Percentiles rank a stretch among this genome's conserved stretches.
These are phyloP conservation scores for Grammomys surdaster DNA, from an alignment of 2,113 vertebrate genomes.

Conservation along the genomic window DNA sequence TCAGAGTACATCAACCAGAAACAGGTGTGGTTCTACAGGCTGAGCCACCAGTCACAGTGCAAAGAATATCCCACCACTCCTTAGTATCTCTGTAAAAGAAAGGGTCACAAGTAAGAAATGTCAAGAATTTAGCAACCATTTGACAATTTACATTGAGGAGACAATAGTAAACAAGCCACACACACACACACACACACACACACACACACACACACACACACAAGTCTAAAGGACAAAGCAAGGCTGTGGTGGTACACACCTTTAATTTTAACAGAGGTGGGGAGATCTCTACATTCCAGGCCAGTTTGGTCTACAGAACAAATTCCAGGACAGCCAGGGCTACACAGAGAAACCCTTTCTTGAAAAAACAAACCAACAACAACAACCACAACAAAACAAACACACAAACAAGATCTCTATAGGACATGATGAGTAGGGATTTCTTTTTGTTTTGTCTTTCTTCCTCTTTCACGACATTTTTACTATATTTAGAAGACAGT, in stretches of 20 bases:
- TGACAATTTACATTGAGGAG: constrained; percentile 25
- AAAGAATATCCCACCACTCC: not conserved
- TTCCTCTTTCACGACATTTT: not conserved
- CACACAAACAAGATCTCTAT: not conserved
- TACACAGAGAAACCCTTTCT: not conserved
- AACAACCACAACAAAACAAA: not conserved
- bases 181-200: too few relatives aligned
- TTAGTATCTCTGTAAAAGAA: constrained; percentile 31
- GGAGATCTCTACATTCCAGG: not conserved
- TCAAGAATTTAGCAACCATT: constrained; percentile 43
- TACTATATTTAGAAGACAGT: not conserved
- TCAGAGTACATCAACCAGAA: not conserved
- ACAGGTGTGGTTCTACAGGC: not conserved
- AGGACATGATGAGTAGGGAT: not conserved
- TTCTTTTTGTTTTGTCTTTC: not conserved
- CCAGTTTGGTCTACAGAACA: not conserved
- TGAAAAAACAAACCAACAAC: not conserved
- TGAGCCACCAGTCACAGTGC: not conserved
- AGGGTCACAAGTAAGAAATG: constrained; percentile 1
- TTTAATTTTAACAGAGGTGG: not conserved
- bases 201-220: too few relatives aligned
- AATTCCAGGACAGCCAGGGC: not conserved
- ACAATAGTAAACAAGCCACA: constrained; percentile 9
- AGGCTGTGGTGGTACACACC: not conserved
- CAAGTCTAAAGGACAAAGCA: not conserved